These are phyloP conservation scores for Corydoras maculifer DNA, from an alignment of 2,113 vertebrate genomes.

Conservation along the genomic window DNA sequence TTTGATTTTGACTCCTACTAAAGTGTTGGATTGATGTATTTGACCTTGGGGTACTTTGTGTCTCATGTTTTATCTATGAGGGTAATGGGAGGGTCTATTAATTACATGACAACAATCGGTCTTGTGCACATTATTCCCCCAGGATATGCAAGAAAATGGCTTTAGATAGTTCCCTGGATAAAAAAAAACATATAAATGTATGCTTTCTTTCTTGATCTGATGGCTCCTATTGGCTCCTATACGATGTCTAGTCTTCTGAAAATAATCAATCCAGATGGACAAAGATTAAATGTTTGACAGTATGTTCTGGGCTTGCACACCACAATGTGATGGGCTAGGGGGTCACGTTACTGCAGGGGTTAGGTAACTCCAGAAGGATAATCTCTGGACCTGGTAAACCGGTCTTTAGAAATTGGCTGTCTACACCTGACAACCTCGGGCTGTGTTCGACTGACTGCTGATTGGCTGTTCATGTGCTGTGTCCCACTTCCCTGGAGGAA, in stretches of 20 bases:
- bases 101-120: constrained; percentile 19
- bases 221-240: constrained; percentile 32
- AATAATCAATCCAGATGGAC: constrained; percentile 45
- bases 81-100: constrained; percentile 21
- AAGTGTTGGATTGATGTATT: constrained; percentile 55
- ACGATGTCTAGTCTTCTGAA: constrained; percentile 37
- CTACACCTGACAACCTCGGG: constrained; percentile 55
- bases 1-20: constrained; percentile 55
- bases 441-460: constrained; percentile 52
- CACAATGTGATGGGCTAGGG: constrained; percentile 49
- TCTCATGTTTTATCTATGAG: constrained; percentile 35
- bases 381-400: constrained; percentile 67
- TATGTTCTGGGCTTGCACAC: constrained; percentile 50
- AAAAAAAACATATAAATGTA: background rate
- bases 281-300: constrained; percentile 55
- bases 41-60: constrained; percentile 50
- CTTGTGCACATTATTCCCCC: constrained; percentile 6
- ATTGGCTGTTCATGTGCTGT: constrained; percentile 50
- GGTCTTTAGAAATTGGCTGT: constrained; percentile 59
- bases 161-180: background rate
- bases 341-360: constrained; percentile 61
- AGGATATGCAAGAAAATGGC: constrained; percentile 1
- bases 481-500: constrained; percentile 44
- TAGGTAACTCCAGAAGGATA: constrained; percentile 70
- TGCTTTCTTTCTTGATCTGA: constrained; percentile 3